Evolutionary conservation across 2,888 invertebrate species (phyloP), one percentile per base, ranked within the genome.

Genomic region (Caenorhabditis drosophilae): DNA sequence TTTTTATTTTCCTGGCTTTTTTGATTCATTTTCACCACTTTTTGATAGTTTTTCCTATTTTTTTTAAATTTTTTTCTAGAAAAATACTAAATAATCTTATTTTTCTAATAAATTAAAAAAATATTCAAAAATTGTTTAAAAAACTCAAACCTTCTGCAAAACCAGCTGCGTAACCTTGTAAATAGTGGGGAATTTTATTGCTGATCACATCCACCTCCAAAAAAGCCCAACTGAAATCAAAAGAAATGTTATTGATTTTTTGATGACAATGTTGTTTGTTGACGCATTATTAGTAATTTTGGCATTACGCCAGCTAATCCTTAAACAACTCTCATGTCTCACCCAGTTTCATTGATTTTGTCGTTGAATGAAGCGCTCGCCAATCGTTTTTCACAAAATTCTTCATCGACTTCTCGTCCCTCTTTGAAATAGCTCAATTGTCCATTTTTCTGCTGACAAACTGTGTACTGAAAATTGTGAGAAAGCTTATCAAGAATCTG

Each of bases 81-180:
- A 31, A 12, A 31, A 31, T 31, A 31, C 6, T 31, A 31, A 6
- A 31, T 31, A 9, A 9, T 31, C 31, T 31, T 12, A 9, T 31
- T 31, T 9, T 31, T 31, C 6, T 31, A 36, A 36, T 36, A n/a
- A n/a, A 36, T 36, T n/a, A n/a, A 18, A 20, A 7, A 16, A 12
- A 25, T 23, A 12, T 22, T 50, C 18, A 18, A 23, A n/a, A n/a
- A n/a, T n/a, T n/a, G n/a, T n/a, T n/a, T n/a, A n/a, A n/a, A n/a
- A n/a, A n/a, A n/a, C n/a, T n/a, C 23, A 20, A 9, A 72, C 81
- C 81, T 59, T 81, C 81, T 23, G 81, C 63, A 45, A 75, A 69
- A 36, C 81, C 81, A 7, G 82, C 79, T 2, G 79, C 74, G 54
- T 82, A 81, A 20, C 82, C 81, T 48, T 76, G 76, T 18, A 78